Base-by-base conservation (phyloP, 2,113 vertebrate species). In the Apteryx mantelli region DNA sequence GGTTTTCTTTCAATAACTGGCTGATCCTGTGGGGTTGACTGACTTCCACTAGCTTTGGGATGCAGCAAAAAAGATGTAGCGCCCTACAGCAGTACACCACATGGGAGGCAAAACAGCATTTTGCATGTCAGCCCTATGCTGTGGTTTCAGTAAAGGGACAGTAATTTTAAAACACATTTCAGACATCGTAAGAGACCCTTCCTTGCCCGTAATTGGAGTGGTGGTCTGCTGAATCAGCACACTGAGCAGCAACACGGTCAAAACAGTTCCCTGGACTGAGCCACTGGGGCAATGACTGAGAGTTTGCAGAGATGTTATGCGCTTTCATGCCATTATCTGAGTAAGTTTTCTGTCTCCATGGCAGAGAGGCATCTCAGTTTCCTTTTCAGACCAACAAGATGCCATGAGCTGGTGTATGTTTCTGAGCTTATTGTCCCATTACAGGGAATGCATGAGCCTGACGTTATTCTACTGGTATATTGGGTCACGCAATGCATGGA, bases 161-260 rank as follows among this genome's bases (percentile, higher is more conserved):
- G 1, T 25, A 28, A 21, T 52, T 82, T 25, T 48, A 19, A 5
- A 91, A 52, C 52, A 3, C 8, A 3, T 0, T 20, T 58, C 14
- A 25, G 22, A 56, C 17, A 34, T 22, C 0, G 0, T 28, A 36
- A 30, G 64, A 81, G n/a, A 50, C 21, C 65, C 42, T 74, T 69
- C 65, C 42, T 74, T 64, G n/a, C 75, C 56, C 82, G 46, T 50
- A 6, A 16, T 0, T 79, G 71, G 21, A 34, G 55, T 18, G n/a
- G n/a, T 75, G 70, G 36, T 7, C 25, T 15, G 44, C 66, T 88
- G 84, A 79, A 56, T 11, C 24, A 76, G 52, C 58, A 44, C 34
- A 1, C 34, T 18, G 7, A 32, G 42, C 50, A 55, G 52, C 74
- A 68, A 0, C 0, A 0, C 1, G 2, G 28, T 65, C 70, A 76